A percentile compares a stretch with the other conserved stretches of the same genome.
phyloP scores from a whole-genome alignment of 30 jellyfish, hydroid and myxozoan genomes.

The Sanderia malayensis region DNA sequence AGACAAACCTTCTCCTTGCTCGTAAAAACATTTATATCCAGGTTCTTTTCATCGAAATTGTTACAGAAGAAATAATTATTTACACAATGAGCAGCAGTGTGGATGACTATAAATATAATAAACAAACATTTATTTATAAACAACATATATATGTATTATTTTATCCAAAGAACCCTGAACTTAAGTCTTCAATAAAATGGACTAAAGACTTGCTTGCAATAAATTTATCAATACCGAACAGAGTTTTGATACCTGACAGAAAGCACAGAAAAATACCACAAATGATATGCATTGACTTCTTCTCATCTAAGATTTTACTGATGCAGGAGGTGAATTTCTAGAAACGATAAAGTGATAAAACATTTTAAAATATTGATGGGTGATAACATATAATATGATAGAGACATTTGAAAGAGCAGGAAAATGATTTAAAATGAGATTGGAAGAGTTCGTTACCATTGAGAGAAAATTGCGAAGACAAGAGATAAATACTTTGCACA shows the following conservation, averaged over 20 bases:
- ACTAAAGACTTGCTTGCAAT: too few species aligned
- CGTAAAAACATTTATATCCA: slow-evolving; percentile 42
- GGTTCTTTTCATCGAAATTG: slow-evolving; percentile 33
- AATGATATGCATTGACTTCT: slow-evolving; percentile 52
- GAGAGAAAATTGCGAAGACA: slow-evolving; percentile 36
- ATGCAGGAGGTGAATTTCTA: slow-evolving; percentile 10
- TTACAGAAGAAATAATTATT: slow-evolving; percentile 38
- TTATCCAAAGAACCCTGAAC: too few species aligned
- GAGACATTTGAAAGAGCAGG: too few species aligned
- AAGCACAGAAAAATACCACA: slow-evolving; percentile 50
- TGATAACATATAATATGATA: too few species aligned
- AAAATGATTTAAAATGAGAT: too few species aligned
- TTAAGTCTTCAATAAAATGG: too few species aligned
- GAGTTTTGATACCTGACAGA: slow-evolving; percentile 37
- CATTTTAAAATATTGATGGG: too few species aligned
- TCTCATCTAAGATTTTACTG: slow-evolving; percentile 49
- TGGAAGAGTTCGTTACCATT: too few species aligned
- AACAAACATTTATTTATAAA: not conserved
- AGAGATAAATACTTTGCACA: slow-evolving; percentile 53
- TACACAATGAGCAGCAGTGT: slow-evolving; percentile 59
- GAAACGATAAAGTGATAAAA: not conserved
- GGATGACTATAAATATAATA: slow-evolving; percentile 24
- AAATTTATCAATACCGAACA: too few species aligned
- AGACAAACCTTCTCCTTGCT: slow-evolving; percentile 36
- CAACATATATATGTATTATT: too few species aligned